Percentiles rank a stretch among this genome's conserved stretches.
phyloP scores from a whole-genome alignment of 2,113 vertebrate species.

The Channa argus region DNA sequence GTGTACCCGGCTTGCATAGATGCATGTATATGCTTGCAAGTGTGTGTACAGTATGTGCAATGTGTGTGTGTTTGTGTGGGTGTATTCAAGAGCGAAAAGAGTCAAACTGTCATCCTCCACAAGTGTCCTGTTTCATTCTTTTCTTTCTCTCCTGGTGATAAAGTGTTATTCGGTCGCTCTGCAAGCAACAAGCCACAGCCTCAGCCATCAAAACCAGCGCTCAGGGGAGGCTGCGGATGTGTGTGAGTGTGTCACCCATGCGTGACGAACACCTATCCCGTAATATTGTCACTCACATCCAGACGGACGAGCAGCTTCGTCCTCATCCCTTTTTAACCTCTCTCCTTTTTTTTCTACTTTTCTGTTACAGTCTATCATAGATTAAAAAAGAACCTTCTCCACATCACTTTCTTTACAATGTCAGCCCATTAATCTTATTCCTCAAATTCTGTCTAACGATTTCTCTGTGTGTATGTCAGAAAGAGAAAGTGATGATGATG shows the following conservation, averaged over 20 bases:
- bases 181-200: conserved; percentile 48
- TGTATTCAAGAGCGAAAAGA: conserved; percentile 72
- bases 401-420: conserved; percentile 1
- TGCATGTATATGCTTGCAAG: neutral
- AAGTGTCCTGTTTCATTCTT: conserved; percentile 42
- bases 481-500: conserved; percentile 27
- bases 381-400: conserved; percentile 2
- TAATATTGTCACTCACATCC: conserved; percentile 77
- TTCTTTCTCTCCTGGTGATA: conserved; percentile 60
- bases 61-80: conserved; percentile 25
- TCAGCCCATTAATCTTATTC: neutral
- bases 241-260: conserved; percentile 50
- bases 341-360: conserved; percentile 28
- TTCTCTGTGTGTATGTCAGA: neutral
- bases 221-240: conserved; percentile 3
- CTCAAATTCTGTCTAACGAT: conserved; percentile 5
- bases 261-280: conserved; percentile 79
- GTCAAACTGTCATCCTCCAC: conserved; percentile 65
- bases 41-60: neutral
- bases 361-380: conserved; percentile 21
- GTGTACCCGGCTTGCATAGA: neutral
- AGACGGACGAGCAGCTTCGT: conserved; percentile 33
- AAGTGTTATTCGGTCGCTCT: conserved; percentile 63
- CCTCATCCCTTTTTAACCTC: conserved; percentile 8
- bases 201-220: conserved; percentile 45